Evolutionary conservation across 2,888 invertebrate species (phyloP).

Genomic region (Punctoribates punctum): DNA sequence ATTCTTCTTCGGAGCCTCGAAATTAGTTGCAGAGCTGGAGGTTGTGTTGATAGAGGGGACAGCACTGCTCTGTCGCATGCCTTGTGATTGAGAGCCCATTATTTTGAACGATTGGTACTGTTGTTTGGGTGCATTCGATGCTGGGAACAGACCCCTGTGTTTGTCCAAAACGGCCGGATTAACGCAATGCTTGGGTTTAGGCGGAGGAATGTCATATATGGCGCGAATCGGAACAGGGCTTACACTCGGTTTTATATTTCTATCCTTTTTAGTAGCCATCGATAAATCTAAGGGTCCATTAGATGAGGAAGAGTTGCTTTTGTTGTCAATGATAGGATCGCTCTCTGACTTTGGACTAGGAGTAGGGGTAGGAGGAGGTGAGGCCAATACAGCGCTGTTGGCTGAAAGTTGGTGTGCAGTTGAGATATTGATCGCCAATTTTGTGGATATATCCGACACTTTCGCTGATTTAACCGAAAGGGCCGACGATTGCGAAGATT

Average conservation of each 20-base stretch:
- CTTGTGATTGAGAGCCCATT: background rate
- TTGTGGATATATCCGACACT: background rate
- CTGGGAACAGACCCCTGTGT: background rate
- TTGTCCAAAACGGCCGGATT: conserved; percentile 24
- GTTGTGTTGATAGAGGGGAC: background rate
- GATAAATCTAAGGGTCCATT: conserved; percentile 22
- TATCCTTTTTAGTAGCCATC: conserved; percentile 17
- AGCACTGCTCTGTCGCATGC: background rate
- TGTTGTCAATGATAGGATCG: background rate
- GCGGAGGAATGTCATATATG: conserved; percentile 22
- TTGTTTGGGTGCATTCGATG: background rate
- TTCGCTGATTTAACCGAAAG: background rate
- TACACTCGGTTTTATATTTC: background rate
- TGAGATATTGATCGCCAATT: conserved; percentile 13
- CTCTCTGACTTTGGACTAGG: conserved; percentile 27
- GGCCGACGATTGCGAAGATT: background rate
- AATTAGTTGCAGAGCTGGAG: background rate
- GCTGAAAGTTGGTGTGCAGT: background rate
- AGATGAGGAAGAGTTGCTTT: background rate
- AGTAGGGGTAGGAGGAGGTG: conserved; percentile 21
- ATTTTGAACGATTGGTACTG: background rate
- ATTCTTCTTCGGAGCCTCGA: background rate
- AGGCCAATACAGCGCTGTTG: background rate
- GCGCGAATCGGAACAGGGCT: background rate
- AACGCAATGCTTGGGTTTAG: conserved; percentile 17